Evolutionary conservation across 2,888 invertebrate species (phyloP), one percentile per base, ranked within the genome.

Genomic region (Eupithecia abbreviata): DNA sequence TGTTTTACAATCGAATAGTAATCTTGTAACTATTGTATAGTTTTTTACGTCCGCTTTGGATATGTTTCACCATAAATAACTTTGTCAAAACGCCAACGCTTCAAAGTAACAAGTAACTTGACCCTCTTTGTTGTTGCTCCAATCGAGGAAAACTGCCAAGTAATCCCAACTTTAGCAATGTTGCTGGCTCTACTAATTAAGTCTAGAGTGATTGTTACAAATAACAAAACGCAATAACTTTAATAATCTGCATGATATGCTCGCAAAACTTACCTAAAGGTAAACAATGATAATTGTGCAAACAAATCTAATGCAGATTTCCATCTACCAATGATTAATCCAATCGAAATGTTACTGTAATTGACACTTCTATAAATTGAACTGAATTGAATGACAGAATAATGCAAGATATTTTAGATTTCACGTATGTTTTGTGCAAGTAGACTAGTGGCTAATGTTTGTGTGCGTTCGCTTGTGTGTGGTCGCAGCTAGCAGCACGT

Each of bases 401-500:
- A 76, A 67, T 81, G 77, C 81, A 77, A 79, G 85, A 84, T 85
- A 85, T 69, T 71, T 71, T 78, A 78, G 76, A 79, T 74, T 69
- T 80, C 71, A 70, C 77, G 77, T 81, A 79, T 78, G 87, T 86
- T 87, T 84, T 86, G 86, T 84, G 89, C 87, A 86, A 82, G 80
- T 82, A 82, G 82, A 81, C 89, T 92, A 91, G 93, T 92, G 91
- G 92, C 92, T 94, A 93, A 93, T 93, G 89, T 92, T 84, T 91
- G 92, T 92, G 89, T 91, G 90, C 92, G 92, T 92, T 91, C 91
- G 92, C 93, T 92, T 91, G 87, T 93, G 91, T 92, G 91, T 89
- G 89, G 90, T 90, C 89, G 88, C 92, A 93, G 94, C 94, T 86
- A 91, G 93, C 94, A 96, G 96, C 93, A 93, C 95, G 84, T 93